Base-by-base conservation (phyloP, 2,888 invertebrate species). In the Dryobota labecula region DNA sequence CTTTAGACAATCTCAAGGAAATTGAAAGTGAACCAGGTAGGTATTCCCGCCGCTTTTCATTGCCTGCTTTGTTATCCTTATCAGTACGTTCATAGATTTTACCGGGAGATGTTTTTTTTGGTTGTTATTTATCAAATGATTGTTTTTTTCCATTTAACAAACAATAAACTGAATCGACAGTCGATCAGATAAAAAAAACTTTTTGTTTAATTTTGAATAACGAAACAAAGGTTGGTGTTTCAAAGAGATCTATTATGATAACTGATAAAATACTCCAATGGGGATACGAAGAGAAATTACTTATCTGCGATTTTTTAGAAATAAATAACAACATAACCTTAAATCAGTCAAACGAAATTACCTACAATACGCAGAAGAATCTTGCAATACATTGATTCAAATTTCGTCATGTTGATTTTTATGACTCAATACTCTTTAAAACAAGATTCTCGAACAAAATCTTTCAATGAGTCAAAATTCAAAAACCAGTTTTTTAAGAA, bases 401-500 rank as follows among this genome's bases (percentile, higher is more conserved):
- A 49, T 63, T 57, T 71, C 18, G 33, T 45, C 66, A 71, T 47
- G 7, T n/a, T 54, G 18, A 45, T 18, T 11, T 3, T 43, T 54
- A 66, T 79, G 81, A 83, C 67, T 83, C 78, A 83, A 41, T 47
- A 56, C 30, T 56, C 20, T 47, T 53, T 57, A 18, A 74, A 70
- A 57, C 72, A 58, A 75, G 54, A 69, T 64, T 66, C 33, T 53
- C 36, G 36, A 54, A 70, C 41, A 67, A 73, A 76, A 45, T 27
- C 20, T 36, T 30, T 47, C 45, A 43, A 67, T 79, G 79, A 76
- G 51, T 82, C 76, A 60, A 76, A 76, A 71, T 53, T 78, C 68
- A 66, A 78, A 70, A 71, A 79, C 79, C 63, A 33, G 76, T 76
- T 79, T 63, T 36, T 41, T 5, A 24, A 13, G 2, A n/a, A n/a